These are phyloP conservation scores for Spodoptera frugiperda DNA, from an alignment of 1,140 invertebrate species.

Conservation along the genomic window DNA sequence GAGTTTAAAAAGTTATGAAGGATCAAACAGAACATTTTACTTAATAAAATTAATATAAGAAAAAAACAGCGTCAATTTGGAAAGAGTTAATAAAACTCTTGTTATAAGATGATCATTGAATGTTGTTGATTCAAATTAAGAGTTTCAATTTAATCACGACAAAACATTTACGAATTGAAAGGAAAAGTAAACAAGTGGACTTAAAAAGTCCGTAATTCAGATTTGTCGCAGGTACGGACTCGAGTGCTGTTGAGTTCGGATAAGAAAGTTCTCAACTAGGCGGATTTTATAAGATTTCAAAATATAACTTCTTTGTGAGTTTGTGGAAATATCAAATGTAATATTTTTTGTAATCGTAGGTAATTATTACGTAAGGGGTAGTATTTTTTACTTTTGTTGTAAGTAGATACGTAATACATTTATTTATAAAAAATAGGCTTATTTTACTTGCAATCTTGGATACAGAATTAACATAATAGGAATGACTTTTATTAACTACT, in stretches of 20 bases:
- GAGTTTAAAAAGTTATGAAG: background rate
- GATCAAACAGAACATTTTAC: background rate
- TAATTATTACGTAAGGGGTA: background rate
- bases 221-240: conserved; percentile 57
- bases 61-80: conserved; percentile 1
- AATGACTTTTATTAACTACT: no score
- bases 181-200: conserved; percentile 54
- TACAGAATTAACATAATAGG: no score
- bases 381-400: no score
- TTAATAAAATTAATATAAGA: conserved; percentile 16
- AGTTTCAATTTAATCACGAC: conserved; percentile 48
- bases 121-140: conserved; percentile 42
- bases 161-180: conserved; percentile 55
- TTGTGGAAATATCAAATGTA: conserved; percentile 37
- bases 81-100: conserved; percentile 37
- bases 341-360: conserved; percentile 26
- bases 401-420: no score
- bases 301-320: conserved; percentile 53
- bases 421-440: no score
- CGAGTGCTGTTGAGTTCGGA: conserved; percentile 58
- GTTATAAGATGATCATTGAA: conserved; percentile 41
- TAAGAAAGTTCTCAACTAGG: conserved; percentile 63
- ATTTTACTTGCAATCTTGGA: no score
- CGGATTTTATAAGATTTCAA: conserved; percentile 60
- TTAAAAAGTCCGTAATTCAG: conserved; percentile 56